Evolutionary conservation across 2,113 vertebrate species (phyloP), one percentile per base, ranked within the genome.

Genomic region (Turdus rufiventris): DNA sequence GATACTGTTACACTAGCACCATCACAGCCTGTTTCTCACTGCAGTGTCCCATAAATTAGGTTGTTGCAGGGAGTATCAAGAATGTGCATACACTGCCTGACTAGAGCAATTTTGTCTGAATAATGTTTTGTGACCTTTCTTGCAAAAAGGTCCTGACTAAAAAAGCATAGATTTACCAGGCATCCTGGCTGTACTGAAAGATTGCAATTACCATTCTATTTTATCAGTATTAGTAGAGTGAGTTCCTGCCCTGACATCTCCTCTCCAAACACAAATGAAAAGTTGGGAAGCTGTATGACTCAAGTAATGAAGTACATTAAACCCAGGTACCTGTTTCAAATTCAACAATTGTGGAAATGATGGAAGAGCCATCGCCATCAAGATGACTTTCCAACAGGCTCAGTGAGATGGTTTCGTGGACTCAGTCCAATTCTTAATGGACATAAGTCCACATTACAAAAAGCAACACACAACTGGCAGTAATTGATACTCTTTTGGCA

Each of bases 1-100:
- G 94, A 96, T 96, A 97, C 91, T 96, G 88, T 96, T 96, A 88
- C 89, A 48, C 71, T 57, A 94, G 89, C 72, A 95, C 43, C 81
- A 88, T 77, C 67, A 1, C 40, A 89, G 92, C 21, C 93, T 81
- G 83, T 88, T 96, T 96, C 91, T 96, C 76, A 70, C 86, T 93
- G 76, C 85, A 78, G 74, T 88, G 42, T 83, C 88, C 88, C 78
- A 88, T 94, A 94, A 95, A 94, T 94, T 94, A 89, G 80, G 73
- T 58, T 85, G 73, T 76, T 95, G 53, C 72, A 91, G 70, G 31
- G 88, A 94, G 56, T 91, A 91, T 93, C 93, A 94, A 94, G 88
- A 91, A 85, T 86, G 85, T 94, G 48, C 57, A 61, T 71, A 78
- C 78, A 53, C 85, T 71, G 80, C 56, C 77, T 82, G 79, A 92